Evolutionary conservation across 2,797 vertebrate genomes (phyloP), one percentile per base, ranked within the genome.

Genomic region (Percopsis omiscomaycus): DNA sequence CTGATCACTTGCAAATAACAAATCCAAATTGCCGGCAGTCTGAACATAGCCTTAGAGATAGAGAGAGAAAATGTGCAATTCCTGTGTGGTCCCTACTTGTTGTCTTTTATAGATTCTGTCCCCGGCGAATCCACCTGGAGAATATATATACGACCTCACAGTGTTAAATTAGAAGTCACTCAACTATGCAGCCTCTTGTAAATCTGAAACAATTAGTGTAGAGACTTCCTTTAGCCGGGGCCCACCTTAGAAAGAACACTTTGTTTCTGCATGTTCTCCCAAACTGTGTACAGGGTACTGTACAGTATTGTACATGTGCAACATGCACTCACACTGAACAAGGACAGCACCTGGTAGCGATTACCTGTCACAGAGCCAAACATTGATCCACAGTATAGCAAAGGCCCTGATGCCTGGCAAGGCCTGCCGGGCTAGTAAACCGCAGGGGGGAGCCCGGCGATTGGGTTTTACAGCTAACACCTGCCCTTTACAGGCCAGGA

Each of bases 341-440:
- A 32, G 72, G 73, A 75, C 78, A 77, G 59, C 84, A 86, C 60
- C 85, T 86, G 86, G 86, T 68, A 77, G 54, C 76, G 64, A 84
- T 86, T 82, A 82, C 69, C 61, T 78, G 64, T 45, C 3, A 57
- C 9, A 57, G 61, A 60, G 52, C 53, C 1, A 42, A 65, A 65
- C 57, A 61, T 49, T 69, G 66, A 79, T 78, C 75, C 66, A 57
- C 58, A 75, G 52, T 78, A 42, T 71, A 69, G 58, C 30, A 16
- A 48, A 0, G 37, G 55, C 60, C 77, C 74, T 0, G 11, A 47
- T 22, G 68, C 64, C 77, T 62, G 66, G 73, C 50, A 61, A 11
- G 55, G 60, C 66, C 59, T 69, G 66, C 74, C 42, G 62, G 15
- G 72, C 74, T 29, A 66, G 61, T 85, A 76, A 87, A 89, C 84